Evolutionary conservation across 2,888 invertebrate species (phyloP).

Genomic region (Drosophila prolongata): DNA sequence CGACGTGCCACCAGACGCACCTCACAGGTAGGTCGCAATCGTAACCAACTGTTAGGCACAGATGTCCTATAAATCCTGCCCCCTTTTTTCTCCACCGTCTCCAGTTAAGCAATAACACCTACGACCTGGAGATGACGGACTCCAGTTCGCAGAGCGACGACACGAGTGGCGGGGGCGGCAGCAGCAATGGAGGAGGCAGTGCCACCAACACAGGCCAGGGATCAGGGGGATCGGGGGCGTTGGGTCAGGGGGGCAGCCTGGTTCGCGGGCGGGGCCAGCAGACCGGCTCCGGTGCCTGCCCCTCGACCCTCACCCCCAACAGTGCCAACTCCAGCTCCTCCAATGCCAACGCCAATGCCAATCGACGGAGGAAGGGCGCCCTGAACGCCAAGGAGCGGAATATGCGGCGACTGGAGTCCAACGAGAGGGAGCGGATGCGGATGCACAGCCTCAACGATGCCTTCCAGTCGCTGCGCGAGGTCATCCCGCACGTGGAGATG

Average conservation of each 20-base stretch:
- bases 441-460: constrained; percentile 97
- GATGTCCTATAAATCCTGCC: background rate
- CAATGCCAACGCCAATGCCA: constrained; percentile 68
- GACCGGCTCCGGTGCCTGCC: constrained; percentile 16
- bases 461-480: constrained; percentile 93
- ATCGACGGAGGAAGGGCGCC: constrained; percentile 89
- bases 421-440: constrained; percentile 95
- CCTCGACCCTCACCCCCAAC: constrained; percentile 33
- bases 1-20: constrained; percentile 81
- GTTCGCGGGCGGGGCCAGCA: constrained; percentile 78
- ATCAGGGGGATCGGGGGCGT: constrained; percentile 26
- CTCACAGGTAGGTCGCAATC: constrained; percentile 72
- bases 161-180: constrained; percentile 84
- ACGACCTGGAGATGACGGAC: constrained; percentile 84
- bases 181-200: constrained; percentile 82
- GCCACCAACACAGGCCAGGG: constrained; percentile 62
- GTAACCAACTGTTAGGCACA: too few species aligned
- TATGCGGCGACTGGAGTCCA: constrained; percentile 93
- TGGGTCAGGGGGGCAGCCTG: constrained; percentile 47
- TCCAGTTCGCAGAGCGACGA: constrained; percentile 85
- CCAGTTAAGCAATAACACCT: constrained; percentile 82
- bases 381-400: constrained; percentile 94
- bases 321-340: constrained; percentile 40
- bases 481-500: constrained; percentile 94
- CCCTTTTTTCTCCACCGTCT: constrained; percentile 3